These are phyloP conservation scores for Tetramorium alpestre DNA, from an alignment of 1,140 invertebrate species.

Conservation along the genomic window DNA sequence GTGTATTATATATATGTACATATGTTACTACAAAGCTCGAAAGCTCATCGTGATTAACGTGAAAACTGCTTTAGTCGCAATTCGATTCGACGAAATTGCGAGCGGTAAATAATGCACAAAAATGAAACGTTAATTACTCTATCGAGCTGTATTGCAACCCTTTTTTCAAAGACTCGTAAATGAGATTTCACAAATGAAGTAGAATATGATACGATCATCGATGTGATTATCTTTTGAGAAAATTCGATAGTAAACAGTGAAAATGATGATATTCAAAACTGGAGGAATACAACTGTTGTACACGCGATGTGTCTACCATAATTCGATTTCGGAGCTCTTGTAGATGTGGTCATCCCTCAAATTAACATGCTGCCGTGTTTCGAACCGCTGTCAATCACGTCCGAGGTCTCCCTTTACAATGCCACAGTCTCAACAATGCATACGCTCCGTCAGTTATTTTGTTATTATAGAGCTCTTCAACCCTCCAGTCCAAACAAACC, in stretches of 20 bases:
- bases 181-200: background rate
- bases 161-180: background rate
- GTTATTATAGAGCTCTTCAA: conserved; percentile 38
- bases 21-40: background rate
- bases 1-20: background rate
- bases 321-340: background rate
- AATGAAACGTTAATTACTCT: conserved; percentile 21
- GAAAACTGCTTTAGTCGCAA: conserved; percentile 20
- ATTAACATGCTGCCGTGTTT: conserved; percentile 35
- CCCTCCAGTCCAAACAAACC: background rate
- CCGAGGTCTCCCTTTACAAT: conserved; percentile 15
- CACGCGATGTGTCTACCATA: background rate
- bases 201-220: background rate
- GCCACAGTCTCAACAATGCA: background rate
- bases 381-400: conserved; percentile 47
- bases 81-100: background rate
- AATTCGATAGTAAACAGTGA: background rate
- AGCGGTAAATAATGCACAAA: background rate
- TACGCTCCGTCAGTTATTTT: conserved; percentile 24
- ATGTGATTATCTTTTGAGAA: background rate
- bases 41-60: conserved; percentile 2
- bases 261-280: background rate
- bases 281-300: background rate
- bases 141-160: background rate
- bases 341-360: conserved; percentile 48